These are phyloP conservation scores for Eledona agricola DNA, from an alignment of 2,888 invertebrate species.

Conservation along the genomic window DNA sequence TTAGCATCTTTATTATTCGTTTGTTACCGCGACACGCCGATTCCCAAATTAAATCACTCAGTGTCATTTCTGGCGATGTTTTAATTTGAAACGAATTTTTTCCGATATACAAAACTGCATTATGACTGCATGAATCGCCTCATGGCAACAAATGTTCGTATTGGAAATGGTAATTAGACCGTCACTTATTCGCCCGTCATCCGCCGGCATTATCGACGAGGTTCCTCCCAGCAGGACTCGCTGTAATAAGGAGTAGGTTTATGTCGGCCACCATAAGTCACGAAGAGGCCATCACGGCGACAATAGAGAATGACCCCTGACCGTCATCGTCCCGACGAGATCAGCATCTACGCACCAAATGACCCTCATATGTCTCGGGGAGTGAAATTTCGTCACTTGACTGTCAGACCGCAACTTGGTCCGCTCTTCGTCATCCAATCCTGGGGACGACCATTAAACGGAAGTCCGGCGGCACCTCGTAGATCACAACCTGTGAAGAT, in stretches of 20 bases:
- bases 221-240: slow-evolving; percentile 20
- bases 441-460: slow-evolving; percentile 47
- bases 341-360: slow-evolving; percentile 42
- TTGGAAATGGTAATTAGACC: slow-evolving; percentile 13
- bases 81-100: slow-evolving; percentile 9
- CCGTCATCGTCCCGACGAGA: slow-evolving; percentile 39
- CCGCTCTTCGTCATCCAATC: slow-evolving; percentile 44
- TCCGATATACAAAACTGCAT: slow-evolving; percentile 4
- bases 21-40: slow-evolving; percentile 3
- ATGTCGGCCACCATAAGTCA: slow-evolving; percentile 34
- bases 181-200: slow-evolving; percentile 6
- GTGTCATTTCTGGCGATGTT: slow-evolving; percentile 19
- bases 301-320: slow-evolving; percentile 41
- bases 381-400: slow-evolving; percentile 45
- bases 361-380: slow-evolving; percentile 41
- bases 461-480: slow-evolving; percentile 41
- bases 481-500: slow-evolving; percentile 34
- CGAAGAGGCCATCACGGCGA: slow-evolving; percentile 38
- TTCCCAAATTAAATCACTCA: slow-evolving; percentile 11
- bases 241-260: slow-evolving; percentile 30
- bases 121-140: slow-evolving; percentile 9
- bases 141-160: slow-evolving; percentile 1
- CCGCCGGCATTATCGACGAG: slow-evolving; percentile 14
- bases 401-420: slow-evolving; percentile 44
- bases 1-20: slow-evolving; percentile 12